Base-by-base conservation (phyloP, 1,140 invertebrate genomes). In the Nephotettix cincticeps region DNA sequence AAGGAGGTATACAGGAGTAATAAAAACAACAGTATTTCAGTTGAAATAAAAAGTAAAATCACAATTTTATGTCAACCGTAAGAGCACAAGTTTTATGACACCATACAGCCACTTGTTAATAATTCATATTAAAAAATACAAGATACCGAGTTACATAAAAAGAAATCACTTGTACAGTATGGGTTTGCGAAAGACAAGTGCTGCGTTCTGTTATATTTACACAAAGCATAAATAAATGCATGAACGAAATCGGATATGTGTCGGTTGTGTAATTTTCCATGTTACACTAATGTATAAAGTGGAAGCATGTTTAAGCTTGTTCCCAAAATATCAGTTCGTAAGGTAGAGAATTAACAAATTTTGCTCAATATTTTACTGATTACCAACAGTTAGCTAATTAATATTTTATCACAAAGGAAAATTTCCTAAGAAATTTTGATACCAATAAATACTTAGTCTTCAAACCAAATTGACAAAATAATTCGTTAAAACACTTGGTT, bases 11-110 rank as follows among this genome's bases (percentile, higher is more conserved):
- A n/a, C 40, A n/a, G 47, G 47, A 51, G 19, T 36, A 27, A 61
- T 61, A 27, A 61, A 61, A 27, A 61, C 25, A 61, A 21, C 13
- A 13, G 17, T 25, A 25, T 54, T 11, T 21, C 56, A 61, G 56
- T 61, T 61, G 56, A 61, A 61, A 61, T 54, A 61, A 61, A 61
- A 61, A 29, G 25, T 51, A 51, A 61, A 61, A 61, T 61, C 56
- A 61, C 56, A 61, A 61, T 61, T 61, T 61, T 61, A 61, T 61
- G 23, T 61, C 56, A 61, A 61, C 56, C 56, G 11, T 61, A 61
- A 61, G 56, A 61, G 56, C 56, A 61, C 56, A 61, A 61, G 21
- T 25, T 61, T 61, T 61, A 27, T 61, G 56, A 61, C 56, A 61
- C 56, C 56, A 61, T 29, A 61, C 27, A 61, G 56, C 25, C 56